phyloP scores from a whole-genome alignment of 2,797 vertebrate genomes.

The Emydoidea blandingii region DNA sequence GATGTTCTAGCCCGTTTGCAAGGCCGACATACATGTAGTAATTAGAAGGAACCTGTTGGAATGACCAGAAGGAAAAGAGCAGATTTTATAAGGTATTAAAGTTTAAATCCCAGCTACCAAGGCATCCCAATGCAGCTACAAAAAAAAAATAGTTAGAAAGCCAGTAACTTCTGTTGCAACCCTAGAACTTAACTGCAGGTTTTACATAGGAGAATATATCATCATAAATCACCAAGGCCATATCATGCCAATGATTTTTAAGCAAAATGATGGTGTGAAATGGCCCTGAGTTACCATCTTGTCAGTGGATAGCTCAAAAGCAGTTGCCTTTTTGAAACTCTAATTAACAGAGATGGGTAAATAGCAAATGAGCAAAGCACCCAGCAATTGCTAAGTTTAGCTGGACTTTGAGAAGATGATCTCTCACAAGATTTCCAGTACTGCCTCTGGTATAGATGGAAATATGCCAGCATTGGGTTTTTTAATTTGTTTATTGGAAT shows the following conservation, averaged over 20 bases:
- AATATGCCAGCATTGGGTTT: background rate
- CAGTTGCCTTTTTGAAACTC: background rate
- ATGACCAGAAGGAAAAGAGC: background rate
- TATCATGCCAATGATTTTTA: background rate
- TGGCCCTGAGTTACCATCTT: conserved; percentile 15
- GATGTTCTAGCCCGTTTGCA: conserved; percentile 11
- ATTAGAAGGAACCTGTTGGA: background rate
- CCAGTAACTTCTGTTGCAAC: background rate
- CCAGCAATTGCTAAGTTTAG: conserved; percentile 4
- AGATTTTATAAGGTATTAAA: background rate
- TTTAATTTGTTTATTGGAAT: background rate
- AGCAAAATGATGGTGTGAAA: background rate
- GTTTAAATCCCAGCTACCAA: background rate
- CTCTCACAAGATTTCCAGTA: background rate
- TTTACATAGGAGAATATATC: background rate
- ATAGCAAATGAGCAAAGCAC: background rate
- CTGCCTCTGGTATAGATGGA: background rate
- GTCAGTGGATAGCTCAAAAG: background rate
- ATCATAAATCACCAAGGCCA: background rate
- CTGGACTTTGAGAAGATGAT: background rate
- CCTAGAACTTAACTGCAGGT: background rate
- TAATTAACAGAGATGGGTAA: background rate
- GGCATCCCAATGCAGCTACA: background rate
- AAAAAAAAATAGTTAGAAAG: background rate
- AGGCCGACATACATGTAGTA: background rate